Percentiles rank a stretch among this genome's conserved stretches.
These are phyloP conservation scores for Bombus affinis DNA, from an alignment of 1,140 invertebrate genomes.

Conservation along the genomic window DNA sequence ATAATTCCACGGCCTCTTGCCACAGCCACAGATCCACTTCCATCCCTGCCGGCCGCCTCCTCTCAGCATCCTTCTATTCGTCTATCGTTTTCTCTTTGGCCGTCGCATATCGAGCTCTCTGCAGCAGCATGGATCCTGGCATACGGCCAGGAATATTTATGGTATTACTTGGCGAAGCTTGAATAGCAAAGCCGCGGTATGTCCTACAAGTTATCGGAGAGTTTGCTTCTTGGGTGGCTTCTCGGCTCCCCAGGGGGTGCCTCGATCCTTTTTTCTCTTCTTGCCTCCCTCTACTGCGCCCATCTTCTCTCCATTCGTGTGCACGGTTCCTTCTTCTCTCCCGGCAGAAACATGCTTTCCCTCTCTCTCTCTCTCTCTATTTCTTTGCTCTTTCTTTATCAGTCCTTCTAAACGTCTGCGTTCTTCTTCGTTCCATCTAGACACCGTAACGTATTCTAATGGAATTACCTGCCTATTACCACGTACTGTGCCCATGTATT, in stretches of 20 bases:
- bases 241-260: slow-evolving; percentile 77
- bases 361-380: slow-evolving; percentile 40
- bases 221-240: slow-evolving; percentile 81
- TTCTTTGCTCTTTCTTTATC: slow-evolving; percentile 33
- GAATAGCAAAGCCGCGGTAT: slow-evolving; percentile 74
- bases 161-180: slow-evolving; percentile 73
- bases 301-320: slow-evolving; percentile 20
- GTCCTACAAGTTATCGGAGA: slow-evolving; percentile 77
- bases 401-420: neutral
- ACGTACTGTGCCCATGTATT: slow-evolving; percentile 49
- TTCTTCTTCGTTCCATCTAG: neutral
- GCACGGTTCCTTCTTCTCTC: slow-evolving; percentile 54
- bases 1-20: slow-evolving; percentile 32
- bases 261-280: slow-evolving; percentile 50
- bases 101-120: slow-evolving; percentile 50
- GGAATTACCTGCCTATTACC: slow-evolving; percentile 74
- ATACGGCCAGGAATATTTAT: slow-evolving; percentile 72
- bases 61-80: slow-evolving; percentile 31
- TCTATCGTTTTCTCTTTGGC: slow-evolving; percentile 45
- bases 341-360: neutral
- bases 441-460: slow-evolving; percentile 74
- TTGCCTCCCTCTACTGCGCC: slow-evolving; percentile 10
- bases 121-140: slow-evolving; percentile 57
- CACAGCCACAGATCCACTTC: slow-evolving; percentile 36
- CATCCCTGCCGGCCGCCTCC: slow-evolving; percentile 19